Base-by-base conservation (phyloP, 1,140 invertebrate genomes). In the Drosophila ercepeae region DNA sequence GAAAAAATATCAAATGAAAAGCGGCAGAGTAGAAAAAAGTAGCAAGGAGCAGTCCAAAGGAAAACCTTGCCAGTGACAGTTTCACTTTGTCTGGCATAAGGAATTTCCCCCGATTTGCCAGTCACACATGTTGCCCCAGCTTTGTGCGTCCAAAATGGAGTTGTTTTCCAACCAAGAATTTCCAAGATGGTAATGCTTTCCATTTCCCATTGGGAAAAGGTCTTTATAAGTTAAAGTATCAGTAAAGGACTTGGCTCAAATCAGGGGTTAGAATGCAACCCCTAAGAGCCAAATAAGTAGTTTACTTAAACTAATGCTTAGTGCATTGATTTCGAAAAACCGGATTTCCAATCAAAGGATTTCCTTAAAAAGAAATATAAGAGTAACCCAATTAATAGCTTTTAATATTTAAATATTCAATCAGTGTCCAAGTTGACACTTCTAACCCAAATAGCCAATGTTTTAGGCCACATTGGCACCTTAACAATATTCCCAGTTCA, bases 81-180 rank as follows among this genome's bases (percentile, higher is more conserved):
- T 86, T 86, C 81, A 81, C 81, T 88, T 86, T 77, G 77, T 63
- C 68, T 74, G 72, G 76, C 82, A 74, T 69, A 69, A 86, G 73
- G 72, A 81, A 86, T 86, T 81, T 75, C 57, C 71, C 65, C 75
- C 53, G 34, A 23, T 21, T 52, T 64, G 71, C 75, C 74, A 84
- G 67, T 59, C 75, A 78, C 81, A 84, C 76, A 84, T 84, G 81
- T 63, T 79, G 76, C 73, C 76, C 60, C 68, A 58, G 81, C 60
- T 76, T 84, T 86, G 81, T 88, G 72, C 73, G 81, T 77, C 68
- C 60, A 76, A 84, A 84, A 84, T 84, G 72, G 78, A 84, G 76
- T 81, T 76, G 72, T 88, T 73, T 49, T 63, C 8, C 16, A 39
- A 13, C 44, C 59, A 42, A 13, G 32, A 34, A 58, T 49, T 23